phyloP scores from a whole-genome alignment of 2,113 vertebrate species.

The cattle (Bos taurus) region ARS-UCD2.0 NC_037333.1:57014501-57015000 shows the following conservation, averaged over 20 bases:
- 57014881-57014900: neutral
- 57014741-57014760: slow-evolving; percentile 15
- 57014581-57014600: neutral
- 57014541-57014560: neutral
- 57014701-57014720: neutral
- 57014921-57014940: neutral
- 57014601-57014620: neutral
- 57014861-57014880: neutral
- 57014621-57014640: neutral
- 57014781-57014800: slow-evolving; percentile 4
- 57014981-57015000: neutral
- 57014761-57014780: neutral
- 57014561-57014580: neutral
- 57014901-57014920: neutral
- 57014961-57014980: neutral
- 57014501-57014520: neutral
- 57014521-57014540: neutral
- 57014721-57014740: neutral
- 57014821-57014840: neutral
- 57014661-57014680: slow-evolving; percentile 1
- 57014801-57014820: neutral
- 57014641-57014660: slow-evolving; percentile 9
- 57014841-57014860: neutral
- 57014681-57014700: neutral
- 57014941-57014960: neutral